Conservation (phyloP, 2,888 invertebrate species). For the Trypoxylon attenuatum region DNA sequence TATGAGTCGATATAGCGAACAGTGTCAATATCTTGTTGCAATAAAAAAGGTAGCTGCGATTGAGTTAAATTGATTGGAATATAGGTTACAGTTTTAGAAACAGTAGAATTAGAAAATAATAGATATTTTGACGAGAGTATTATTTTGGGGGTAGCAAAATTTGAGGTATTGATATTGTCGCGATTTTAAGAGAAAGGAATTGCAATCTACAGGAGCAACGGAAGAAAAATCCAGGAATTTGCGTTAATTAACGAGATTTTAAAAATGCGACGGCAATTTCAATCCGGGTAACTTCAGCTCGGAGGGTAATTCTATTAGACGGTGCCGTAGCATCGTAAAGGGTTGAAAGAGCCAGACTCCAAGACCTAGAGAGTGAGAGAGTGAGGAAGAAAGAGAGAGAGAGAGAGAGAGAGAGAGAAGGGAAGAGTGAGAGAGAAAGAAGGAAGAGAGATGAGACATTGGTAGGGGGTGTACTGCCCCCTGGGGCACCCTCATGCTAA, state of each 20-base stretch:
- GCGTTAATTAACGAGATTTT: constrained; percentile 64
- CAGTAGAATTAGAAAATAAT: no score
- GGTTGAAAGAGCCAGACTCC: constrained; percentile 60
- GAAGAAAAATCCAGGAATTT: no score
- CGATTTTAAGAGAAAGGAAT: no score
- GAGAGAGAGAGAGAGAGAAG: constrained; percentile 46
- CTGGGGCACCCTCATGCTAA: constrained; percentile 75
- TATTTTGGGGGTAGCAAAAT: no score
- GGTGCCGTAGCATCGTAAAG: constrained; percentile 73
- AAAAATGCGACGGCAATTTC: constrained; percentile 71
- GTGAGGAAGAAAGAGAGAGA: constrained; percentile 47
- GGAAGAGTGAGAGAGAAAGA: constrained; percentile 20
- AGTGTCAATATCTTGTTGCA: no score
- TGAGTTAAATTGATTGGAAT: no score
- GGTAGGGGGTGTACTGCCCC: constrained; percentile 70
- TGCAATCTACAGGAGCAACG: no score
- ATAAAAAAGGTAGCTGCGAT: no score
- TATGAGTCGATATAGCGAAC: no score
- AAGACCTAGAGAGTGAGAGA: constrained; percentile 31
- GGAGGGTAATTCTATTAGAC: constrained; percentile 74
- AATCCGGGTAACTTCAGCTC: constrained; percentile 70
- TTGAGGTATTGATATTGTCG: no score
- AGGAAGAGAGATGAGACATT: constrained; percentile 47
- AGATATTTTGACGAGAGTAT: no score
- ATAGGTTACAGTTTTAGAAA: no score